Conservation (phyloP, 2,113 vertebrate genomes). For the Phycodurus eques region DNA sequence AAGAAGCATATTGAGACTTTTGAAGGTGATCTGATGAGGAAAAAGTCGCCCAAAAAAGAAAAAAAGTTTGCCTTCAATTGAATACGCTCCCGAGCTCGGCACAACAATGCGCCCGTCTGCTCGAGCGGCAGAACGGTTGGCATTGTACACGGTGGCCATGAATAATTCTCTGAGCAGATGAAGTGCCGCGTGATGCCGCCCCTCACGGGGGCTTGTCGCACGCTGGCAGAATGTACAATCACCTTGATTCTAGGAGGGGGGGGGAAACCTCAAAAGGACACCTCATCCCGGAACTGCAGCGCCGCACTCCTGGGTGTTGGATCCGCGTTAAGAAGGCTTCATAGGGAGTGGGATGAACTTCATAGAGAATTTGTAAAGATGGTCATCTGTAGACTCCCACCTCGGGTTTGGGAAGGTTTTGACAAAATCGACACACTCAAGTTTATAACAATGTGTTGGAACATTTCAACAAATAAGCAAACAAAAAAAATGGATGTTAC, state of each 20-base stretch:
- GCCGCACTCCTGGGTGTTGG: not conserved
- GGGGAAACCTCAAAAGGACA: slow-evolving; percentile 24
- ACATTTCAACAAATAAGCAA: not conserved
- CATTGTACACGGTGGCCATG: slow-evolving; percentile 15
- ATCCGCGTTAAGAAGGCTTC: slow-evolving; percentile 1
- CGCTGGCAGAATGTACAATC: slow-evolving; percentile 47
- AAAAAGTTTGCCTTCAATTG: not conserved
- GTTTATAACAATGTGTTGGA: not conserved
- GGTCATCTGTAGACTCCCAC: slow-evolving; percentile 24
- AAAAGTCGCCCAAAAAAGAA: not conserved
- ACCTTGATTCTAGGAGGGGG: slow-evolving; percentile 22
- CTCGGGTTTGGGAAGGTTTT: not conserved
- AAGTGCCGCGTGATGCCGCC: slow-evolving; percentile 17
- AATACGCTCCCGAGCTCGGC: not conserved
- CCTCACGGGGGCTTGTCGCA: slow-evolving; percentile 19
- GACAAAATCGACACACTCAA: not conserved
- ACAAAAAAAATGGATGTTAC: too few relatives aligned
- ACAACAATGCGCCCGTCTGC: not conserved
- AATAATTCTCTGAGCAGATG: slow-evolving; percentile 48
- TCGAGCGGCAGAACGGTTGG: not conserved
- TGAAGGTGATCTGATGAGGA: not conserved
- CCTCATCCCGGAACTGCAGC: slow-evolving; percentile 15
- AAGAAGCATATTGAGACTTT: not conserved
- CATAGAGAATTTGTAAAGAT: slow-evolving; percentile 51
- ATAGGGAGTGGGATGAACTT: slow-evolving; percentile 34